Percentiles rank a stretch among this genome's conserved stretches.
Conservation (phyloP, 1,140 invertebrate genomes). For the Paraescarpia echinospica region DNA sequence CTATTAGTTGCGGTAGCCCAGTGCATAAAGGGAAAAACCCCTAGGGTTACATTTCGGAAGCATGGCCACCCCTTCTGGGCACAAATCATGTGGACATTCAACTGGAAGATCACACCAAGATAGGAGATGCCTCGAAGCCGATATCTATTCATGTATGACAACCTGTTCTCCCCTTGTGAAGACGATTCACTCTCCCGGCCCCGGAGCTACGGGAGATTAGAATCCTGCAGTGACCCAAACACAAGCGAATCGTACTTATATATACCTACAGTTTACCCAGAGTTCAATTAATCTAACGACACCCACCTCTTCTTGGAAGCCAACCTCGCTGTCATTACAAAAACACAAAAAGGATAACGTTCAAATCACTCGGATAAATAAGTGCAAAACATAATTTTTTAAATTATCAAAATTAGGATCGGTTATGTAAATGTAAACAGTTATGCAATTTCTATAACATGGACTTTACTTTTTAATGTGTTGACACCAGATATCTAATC, state of each 20-base stretch:
- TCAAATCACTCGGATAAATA: too few relatives aligned
- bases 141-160: background rate
- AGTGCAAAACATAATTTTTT: too few relatives aligned
- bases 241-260: background rate
- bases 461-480: background rate
- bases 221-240: background rate
- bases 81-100: too few relatives aligned
- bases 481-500: background rate
- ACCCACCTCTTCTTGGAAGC: background rate
- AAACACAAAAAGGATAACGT: background rate
- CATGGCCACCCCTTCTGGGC: background rate
- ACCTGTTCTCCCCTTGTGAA: background rate
- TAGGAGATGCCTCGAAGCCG: background rate
- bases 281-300: background rate
- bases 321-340: background rate
- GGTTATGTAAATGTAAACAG: background rate
- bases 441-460: background rate
- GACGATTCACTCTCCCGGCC: background rate
- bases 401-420: background rate
- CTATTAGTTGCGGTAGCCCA: background rate
- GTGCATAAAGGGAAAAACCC: slow-evolving; percentile 4
- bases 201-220: background rate
- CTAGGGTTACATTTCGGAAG: background rate
- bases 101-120: too few relatives aligned
- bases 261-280: background rate